Evolutionary conservation across 2,797 vertebrate genomes (phyloP), one percentile per base, ranked within the genome.

Genomic region (Sebastes kiyomatsui): DNA sequence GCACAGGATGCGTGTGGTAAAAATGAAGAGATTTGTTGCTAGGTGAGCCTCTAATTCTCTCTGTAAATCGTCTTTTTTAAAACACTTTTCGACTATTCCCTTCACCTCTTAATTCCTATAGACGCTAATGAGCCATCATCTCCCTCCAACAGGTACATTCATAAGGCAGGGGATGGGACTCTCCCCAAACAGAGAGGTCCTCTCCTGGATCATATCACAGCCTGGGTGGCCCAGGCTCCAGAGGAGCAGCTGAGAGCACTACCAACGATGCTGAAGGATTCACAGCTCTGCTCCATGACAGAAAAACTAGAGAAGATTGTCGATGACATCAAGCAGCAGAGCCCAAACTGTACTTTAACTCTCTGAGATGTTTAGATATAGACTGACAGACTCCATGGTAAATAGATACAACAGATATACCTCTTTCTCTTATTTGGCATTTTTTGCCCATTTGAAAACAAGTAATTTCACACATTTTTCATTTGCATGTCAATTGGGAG

Each of bases 21-120:
- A 91, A 81, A 56, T 93, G 30, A 90, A 2, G 46, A 87, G 2
- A 49, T 84, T 94, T 67, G 55, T 92, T 11, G 1, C 3, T 35
- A 93, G 78, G 93, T 94, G 46, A 86, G 81, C 4, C 11, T 5
- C 5, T 25, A 7, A 27, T 23, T 65, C 16, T 5, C 16, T 23
- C 23, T 42, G 12, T 6, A 25, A 13, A 61, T 59, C 4, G 2
- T 42, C 10, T 42, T 22, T 13, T 12, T 10, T 0, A 42, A 42
- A 42, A 12, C 5, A 20, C 7, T 42, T 76, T 4, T 42, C 9
- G 16, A n/a, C 12, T 5, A 14, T 12, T 52, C 4, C 16, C 5
- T 46, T 30, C 4, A 38, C 4, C 3, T 62, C 3, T 67, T 2
- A 13, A 70, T 46, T 30, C 11, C 30, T 5, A 52, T 1, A 25